phyloP scores from a whole-genome alignment of 2,797 vertebrate species.

The Platalea minor region DNA sequence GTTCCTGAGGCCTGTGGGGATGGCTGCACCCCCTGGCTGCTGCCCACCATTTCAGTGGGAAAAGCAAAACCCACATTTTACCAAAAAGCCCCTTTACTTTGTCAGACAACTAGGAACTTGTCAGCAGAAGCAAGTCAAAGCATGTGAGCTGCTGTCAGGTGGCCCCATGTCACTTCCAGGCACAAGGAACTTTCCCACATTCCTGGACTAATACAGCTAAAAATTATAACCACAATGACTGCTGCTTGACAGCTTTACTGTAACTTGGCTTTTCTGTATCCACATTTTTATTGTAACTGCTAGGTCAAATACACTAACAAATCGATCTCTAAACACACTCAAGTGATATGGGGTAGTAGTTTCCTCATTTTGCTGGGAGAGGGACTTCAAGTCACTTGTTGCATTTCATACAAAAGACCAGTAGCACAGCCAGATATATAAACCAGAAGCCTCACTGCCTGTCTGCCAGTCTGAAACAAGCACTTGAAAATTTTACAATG shows the following conservation, averaged over 20 bases:
- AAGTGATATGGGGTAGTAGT: fast-evolving
- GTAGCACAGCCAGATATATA: neutral
- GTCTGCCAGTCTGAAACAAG: neutral
- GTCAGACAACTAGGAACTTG: neutral
- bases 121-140: neutral
- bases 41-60: neutral
- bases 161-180: neutral
- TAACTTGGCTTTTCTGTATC: neutral
- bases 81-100: neutral
- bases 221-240: neutral
- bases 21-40: neutral
- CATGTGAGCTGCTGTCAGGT: neutral
- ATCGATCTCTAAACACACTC: neutral
- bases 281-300: neutral
- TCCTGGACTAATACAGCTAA: neutral
- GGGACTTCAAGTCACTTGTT: neutral
- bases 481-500: neutral
- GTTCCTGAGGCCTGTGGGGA: neutral
- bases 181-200: neutral
- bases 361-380: neutral
- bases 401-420: neutral
- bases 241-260: neutral
- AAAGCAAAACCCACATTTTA: neutral
- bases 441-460: neutral
- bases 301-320: neutral